These are phyloP conservation scores for Macropis europaea DNA, from an alignment of 2,888 invertebrate genomes.

Conservation along the genomic window DNA sequence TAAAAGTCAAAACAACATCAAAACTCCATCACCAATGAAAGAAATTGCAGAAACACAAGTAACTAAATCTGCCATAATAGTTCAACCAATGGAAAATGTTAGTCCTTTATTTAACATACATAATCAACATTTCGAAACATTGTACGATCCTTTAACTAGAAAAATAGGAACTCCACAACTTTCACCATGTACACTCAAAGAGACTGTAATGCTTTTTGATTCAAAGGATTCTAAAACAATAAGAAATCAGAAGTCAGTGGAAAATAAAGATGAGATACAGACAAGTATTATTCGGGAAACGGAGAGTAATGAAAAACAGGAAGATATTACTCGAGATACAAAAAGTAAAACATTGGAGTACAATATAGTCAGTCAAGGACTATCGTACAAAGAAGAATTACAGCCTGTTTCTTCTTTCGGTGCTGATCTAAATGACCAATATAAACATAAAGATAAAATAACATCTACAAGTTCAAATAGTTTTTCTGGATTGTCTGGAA, in stretches of 20 bases:
- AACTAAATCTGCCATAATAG: conserved; percentile 17
- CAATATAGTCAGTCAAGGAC: conserved; percentile 16
- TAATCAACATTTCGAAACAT: conserved; percentile 13
- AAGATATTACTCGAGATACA: conserved; percentile 7
- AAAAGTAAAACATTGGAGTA: conserved; percentile 46
- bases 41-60: conserved; percentile 12
- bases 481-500: conserved; percentile 74
- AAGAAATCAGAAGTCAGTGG: not conserved
- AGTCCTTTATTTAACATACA: conserved; percentile 45
- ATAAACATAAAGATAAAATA: conserved; percentile 57
- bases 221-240: conserved; percentile 5
- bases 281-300: conserved; percentile 8
- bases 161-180: conserved; percentile 1
- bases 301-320: conserved; percentile 19
- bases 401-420: conserved; percentile 3
- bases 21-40: conserved; percentile 55
- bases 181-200: conserved; percentile 8
- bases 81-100: conserved; percentile 62
- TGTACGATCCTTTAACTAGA: not conserved
- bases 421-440: conserved; percentile 10
- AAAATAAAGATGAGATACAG: conserved; percentile 2
- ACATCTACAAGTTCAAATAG: conserved; percentile 72
- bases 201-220: not conserved
- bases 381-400: conserved; percentile 19
- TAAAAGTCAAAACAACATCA: conserved; percentile 64